A percentile compares a stretch with the other conserved stretches of the same genome.
Evolutionary conservation across 2,888 invertebrate species (phyloP).

Genomic region (Frankliniella fusca): DNA sequence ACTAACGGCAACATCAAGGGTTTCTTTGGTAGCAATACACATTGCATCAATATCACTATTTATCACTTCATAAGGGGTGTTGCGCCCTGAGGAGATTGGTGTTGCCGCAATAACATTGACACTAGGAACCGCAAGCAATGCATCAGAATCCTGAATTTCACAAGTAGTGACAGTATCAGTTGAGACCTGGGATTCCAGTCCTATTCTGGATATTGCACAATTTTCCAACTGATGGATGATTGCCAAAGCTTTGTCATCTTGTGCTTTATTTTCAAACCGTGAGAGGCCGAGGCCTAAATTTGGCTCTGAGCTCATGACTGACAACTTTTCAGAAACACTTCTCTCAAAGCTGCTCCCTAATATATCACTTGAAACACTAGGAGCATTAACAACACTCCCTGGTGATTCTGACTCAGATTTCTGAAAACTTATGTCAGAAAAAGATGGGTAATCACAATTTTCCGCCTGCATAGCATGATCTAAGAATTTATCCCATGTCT

Average conservation of each 20-base stretch:
- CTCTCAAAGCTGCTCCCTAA: slow-evolving; percentile 35
- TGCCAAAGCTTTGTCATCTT: no score
- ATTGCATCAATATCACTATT: neutral
- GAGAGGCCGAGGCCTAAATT: no score
- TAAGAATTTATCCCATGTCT: slow-evolving; percentile 34
- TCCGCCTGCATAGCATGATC: slow-evolving; percentile 24
- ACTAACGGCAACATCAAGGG: neutral
- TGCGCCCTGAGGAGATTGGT: slow-evolving; percentile 34
- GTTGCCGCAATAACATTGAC: slow-evolving; percentile 35
- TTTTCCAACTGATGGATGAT: no score
- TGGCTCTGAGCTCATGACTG: neutral
- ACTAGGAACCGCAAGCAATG: slow-evolving; percentile 31
- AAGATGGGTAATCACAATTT: slow-evolving; percentile 31
- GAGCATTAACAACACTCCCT: slow-evolving; percentile 29
- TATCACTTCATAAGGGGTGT: slow-evolving; percentile 31
- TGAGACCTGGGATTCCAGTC: no score
- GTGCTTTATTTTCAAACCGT: no score
- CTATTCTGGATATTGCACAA: no score
- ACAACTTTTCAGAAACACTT: slow-evolving; percentile 7
- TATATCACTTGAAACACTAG: slow-evolving; percentile 32
- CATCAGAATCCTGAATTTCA: no score
- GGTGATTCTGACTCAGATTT: slow-evolving; percentile 19
- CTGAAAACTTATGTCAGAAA: slow-evolving; percentile 28
- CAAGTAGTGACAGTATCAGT: no score
- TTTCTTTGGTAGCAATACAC: slow-evolving; percentile 27